Percentiles rank a stretch among this genome's conserved stretches.
These are phyloP conservation scores for Sander vitreus DNA, from an alignment of 2,113 vertebrate genomes.

Conservation along the genomic window DNA sequence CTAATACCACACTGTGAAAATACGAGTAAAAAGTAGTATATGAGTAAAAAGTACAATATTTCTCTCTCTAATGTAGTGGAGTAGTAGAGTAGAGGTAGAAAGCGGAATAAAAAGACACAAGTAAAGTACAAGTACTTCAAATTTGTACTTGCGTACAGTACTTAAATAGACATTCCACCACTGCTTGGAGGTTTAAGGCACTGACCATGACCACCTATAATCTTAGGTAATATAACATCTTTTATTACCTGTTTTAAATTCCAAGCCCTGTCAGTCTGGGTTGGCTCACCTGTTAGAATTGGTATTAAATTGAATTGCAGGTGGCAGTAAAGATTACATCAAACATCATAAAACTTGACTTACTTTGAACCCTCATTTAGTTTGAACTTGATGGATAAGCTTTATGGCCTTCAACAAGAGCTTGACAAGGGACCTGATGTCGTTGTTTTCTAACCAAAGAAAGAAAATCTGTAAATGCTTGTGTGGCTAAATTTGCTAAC, in stretches of 20 bases:
- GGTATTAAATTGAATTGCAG: not conserved
- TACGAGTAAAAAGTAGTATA: no score
- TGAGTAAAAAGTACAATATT: no score
- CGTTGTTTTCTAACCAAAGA: not conserved
- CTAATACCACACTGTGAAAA: no score
- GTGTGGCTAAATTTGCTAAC: no score
- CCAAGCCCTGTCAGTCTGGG: not conserved
- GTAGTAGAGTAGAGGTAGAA: no score
- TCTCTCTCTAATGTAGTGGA: no score
- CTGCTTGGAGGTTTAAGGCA: no score
- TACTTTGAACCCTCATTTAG: not conserved
- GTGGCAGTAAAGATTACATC: not conserved
- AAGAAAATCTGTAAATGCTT: not conserved
- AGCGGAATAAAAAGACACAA: no score
- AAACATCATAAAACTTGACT: not conserved
- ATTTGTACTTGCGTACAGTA: no score
- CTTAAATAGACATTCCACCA: no score
- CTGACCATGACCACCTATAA: not conserved
- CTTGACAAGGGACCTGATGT: not conserved
- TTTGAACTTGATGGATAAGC: not conserved
- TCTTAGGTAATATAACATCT: not conserved
- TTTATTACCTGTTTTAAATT: not conserved
- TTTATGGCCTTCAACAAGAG: not conserved
- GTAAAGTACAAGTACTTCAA: no score
- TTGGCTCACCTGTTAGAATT: not conserved